A percentile compares a stretch with the other conserved stretches of the same genome.
Evolutionary conservation across 2,113 vertebrate species (phyloP).

Genomic region (Callopanchax toddi): DNA sequence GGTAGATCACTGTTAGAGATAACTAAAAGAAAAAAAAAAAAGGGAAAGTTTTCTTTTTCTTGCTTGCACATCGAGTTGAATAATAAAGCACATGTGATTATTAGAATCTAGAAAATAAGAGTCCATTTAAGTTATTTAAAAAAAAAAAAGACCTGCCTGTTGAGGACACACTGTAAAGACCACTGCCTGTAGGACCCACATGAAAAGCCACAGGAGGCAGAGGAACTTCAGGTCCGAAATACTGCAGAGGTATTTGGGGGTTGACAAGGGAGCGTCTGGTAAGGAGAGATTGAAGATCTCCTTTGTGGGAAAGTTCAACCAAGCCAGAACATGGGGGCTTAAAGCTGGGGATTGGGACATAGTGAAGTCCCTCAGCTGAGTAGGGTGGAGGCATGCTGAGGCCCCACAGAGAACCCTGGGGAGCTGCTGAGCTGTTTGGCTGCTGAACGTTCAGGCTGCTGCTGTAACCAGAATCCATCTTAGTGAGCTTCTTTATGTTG

Average conservation of each 20-base stretch:
- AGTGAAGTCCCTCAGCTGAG: constrained; percentile 60
- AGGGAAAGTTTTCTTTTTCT: background rate
- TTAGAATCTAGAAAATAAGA: background rate
- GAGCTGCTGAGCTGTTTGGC: constrained; percentile 21
- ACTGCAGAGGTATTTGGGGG: constrained; percentile 79
- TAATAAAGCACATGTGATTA: background rate
- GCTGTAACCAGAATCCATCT: constrained; percentile 78
- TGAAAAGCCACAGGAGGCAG: constrained; percentile 73
- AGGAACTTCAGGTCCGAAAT: constrained; percentile 68
- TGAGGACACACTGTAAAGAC: constrained; percentile 68
- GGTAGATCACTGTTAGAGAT: constrained; percentile 57
- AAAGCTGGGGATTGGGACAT: constrained; percentile 67
- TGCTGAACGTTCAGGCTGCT: constrained; percentile 78
- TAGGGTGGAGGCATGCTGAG: constrained; percentile 62
- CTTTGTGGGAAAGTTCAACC: constrained; percentile 57
- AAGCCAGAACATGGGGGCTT: constrained; percentile 53
- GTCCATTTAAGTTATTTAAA: background rate
- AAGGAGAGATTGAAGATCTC: constrained; percentile 72
- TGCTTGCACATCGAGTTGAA: background rate
- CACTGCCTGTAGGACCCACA: constrained; percentile 58
- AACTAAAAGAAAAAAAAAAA: constrained; percentile 18
- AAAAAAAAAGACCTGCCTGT: constrained; percentile 43
- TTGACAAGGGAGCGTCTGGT: constrained; percentile 68
- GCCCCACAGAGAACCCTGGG: constrained; percentile 57
- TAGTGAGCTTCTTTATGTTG: constrained; percentile 43